Conservation (phyloP, 2,797 vertebrate species). For the Avahi laniger region DNA sequence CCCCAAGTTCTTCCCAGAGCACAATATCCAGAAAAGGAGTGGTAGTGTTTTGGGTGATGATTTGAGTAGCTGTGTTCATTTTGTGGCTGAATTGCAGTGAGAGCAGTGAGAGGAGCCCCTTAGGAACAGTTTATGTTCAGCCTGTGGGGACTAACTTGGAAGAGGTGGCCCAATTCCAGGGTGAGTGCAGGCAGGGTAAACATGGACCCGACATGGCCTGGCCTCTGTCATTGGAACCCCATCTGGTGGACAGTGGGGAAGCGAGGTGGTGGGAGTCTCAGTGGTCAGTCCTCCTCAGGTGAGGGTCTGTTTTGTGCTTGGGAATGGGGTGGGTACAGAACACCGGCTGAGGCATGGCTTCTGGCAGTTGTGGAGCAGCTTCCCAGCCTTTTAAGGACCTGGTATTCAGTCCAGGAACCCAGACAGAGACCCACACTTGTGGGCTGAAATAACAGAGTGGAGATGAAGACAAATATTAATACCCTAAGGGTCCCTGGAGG, state of each 20-base stretch:
- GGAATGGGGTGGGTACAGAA: neutral
- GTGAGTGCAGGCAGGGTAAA: neutral
- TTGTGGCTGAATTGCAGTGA: neutral
- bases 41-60: neutral
- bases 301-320: neutral
- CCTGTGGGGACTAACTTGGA: neutral
- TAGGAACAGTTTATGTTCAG: neutral
- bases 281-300: neutral
- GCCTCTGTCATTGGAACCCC: neutral
- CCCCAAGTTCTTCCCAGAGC: neutral
- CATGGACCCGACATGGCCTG: neutral
- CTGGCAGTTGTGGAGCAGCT: neutral
- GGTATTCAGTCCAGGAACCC: neutral
- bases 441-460: neutral
- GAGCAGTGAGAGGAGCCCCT: neutral
- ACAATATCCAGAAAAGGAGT: neutral
- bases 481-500: rapidly evolving
- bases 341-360: neutral
- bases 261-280: neutral
- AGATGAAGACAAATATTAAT: neutral
- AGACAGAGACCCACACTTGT: neutral
- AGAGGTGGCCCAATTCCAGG: neutral
- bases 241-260: neutral
- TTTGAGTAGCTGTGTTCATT: neutral
- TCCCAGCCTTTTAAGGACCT: neutral